These are phyloP conservation scores for Cephus nigrinus DNA, from an alignment of 2,888 invertebrate species.

Conservation along the genomic window DNA sequence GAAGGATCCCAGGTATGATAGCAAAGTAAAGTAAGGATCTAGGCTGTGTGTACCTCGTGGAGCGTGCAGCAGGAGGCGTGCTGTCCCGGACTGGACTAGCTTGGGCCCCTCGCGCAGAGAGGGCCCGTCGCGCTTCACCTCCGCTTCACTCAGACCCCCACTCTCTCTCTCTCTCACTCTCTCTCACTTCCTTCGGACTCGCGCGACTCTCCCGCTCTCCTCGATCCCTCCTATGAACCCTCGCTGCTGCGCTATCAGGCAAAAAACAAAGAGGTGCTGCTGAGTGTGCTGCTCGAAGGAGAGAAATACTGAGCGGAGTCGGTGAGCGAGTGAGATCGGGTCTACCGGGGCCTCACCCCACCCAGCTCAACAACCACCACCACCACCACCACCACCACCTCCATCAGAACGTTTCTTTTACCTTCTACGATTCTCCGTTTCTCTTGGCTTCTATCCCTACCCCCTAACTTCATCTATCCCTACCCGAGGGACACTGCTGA, in stretches of 20 bases:
- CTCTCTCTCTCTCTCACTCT: conserved; percentile 30
- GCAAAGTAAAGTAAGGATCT: conserved; percentile 29
- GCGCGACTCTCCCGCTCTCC: conserved; percentile 35
- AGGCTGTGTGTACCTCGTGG: conserved; percentile 58
- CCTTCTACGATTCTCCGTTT: neutral
- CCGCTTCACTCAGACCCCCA: conserved; percentile 57
- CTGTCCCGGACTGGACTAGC: conserved; percentile 66
- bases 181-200: conserved; percentile 31
- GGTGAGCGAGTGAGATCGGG: neutral
- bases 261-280: conserved; percentile 2
- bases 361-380: neutral
- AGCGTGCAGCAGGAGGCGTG: conserved; percentile 66
- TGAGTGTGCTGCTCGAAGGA: neutral
- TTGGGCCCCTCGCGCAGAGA: conserved; percentile 63
- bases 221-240: neutral
- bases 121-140: conserved; percentile 64
- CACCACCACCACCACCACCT: no score
- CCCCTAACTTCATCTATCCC: neutral
- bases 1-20: conserved; percentile 5
- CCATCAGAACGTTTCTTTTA: neutral
- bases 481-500: neutral
- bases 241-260: conserved; percentile 30
- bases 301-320: neutral
- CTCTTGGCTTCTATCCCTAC: neutral
- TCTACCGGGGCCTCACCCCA: neutral